A percentile compares a stretch with the other conserved stretches of the same genome.
These are phyloP conservation scores for Melanotaenia boesemani DNA, from an alignment of 2,797 vertebrate species.

Conservation along the genomic window DNA sequence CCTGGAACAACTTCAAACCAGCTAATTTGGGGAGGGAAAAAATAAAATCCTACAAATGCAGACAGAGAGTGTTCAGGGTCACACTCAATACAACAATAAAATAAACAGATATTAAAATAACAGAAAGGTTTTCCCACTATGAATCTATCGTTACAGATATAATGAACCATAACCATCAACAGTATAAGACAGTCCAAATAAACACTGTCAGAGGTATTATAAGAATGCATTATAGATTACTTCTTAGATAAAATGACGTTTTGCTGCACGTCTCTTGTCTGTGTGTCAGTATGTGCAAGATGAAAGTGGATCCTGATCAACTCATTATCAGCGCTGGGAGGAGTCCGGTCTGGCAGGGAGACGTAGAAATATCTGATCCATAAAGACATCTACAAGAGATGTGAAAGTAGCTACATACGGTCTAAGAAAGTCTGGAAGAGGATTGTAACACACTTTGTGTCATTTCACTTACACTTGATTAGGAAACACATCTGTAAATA, in stretches of 20 bases:
- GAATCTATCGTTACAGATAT: conserved; percentile 3
- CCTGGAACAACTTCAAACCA: conserved; percentile 33
- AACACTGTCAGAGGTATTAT: neutral
- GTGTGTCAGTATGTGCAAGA: neutral
- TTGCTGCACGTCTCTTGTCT: neutral
- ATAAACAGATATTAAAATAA: neutral
- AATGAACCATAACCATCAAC: neutral
- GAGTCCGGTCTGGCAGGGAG: neutral
- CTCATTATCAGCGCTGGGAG: neutral
- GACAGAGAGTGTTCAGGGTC: neutral
- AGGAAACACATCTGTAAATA: neutral
- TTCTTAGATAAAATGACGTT: neutral
- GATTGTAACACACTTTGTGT: neutral
- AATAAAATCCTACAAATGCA: conserved; percentile 22
- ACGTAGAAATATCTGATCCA: neutral
- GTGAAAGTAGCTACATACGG: neutral
- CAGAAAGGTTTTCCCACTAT: neutral
- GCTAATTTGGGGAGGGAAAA: neutral
- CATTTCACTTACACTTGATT: neutral
- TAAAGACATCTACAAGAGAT: neutral
- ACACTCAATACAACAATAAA: neutral
- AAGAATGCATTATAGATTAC: neutral
- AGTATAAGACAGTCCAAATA: neutral
- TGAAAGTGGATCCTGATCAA: neutral
- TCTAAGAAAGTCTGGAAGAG: neutral